Percentiles rank a stretch among this genome's conserved stretches.
These are phyloP conservation scores for Periparus ater DNA, from an alignment of 2,797 vertebrate genomes.

Conservation along the genomic window DNA sequence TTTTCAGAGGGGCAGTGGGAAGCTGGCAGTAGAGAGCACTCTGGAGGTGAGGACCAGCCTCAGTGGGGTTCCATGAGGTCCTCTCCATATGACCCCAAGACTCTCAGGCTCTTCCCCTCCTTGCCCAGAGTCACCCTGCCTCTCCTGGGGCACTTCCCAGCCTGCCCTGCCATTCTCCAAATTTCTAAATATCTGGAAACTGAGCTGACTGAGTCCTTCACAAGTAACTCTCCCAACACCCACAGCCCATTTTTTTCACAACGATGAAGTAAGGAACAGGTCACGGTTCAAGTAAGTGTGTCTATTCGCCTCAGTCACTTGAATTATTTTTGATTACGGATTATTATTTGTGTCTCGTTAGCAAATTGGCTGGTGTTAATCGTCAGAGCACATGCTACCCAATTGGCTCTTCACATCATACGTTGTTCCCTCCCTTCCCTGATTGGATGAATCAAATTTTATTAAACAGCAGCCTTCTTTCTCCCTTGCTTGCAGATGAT, in stretches of 20 bases:
- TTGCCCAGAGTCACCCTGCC: not conserved
- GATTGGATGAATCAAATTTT: slow-evolving; percentile 21
- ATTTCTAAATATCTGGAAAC: not conserved
- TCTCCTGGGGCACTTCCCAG: not conserved
- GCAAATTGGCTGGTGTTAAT: not conserved
- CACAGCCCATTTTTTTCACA: not conserved
- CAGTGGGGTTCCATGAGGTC: not conserved
- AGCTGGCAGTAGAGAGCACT: not conserved
- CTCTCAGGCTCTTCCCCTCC: not conserved
- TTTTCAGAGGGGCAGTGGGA: not conserved
- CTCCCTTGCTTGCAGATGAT: slow-evolving; percentile 47
- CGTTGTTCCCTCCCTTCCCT: not conserved
- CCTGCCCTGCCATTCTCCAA: not conserved
- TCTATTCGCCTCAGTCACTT: not conserved
- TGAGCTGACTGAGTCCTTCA: rapidly evolving
- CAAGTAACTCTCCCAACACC: not conserved
- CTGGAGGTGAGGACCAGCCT: not conserved
- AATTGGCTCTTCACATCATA: not conserved
- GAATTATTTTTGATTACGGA: not conserved
- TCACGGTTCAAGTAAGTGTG: not conserved
- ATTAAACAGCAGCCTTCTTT: slow-evolving; percentile 18
- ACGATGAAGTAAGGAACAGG: not conserved
- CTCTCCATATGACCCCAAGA: not conserved
- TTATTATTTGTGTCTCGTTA: slow-evolving; percentile 7
- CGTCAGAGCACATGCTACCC: not conserved